A percentile compares a stretch with the other conserved stretches of the same genome.
These are phyloP conservation scores for Eumeta japonica DNA, from an alignment of 1,140 invertebrate genomes.

Conservation along the genomic window DNA sequence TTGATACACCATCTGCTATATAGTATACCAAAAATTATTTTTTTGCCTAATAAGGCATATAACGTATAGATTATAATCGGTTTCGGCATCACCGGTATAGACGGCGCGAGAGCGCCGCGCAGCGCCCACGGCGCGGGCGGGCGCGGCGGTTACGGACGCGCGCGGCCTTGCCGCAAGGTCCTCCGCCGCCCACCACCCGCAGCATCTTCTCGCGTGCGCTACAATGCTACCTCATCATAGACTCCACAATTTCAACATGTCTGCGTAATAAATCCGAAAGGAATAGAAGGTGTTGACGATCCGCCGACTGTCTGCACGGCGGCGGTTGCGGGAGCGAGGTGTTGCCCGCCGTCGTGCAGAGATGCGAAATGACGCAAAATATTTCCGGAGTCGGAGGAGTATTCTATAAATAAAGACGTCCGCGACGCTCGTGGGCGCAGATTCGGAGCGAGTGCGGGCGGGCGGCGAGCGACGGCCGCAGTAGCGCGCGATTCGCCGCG, in stretches of 20 bases:
- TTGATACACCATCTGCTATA: too few species aligned
- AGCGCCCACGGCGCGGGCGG: too few species aligned
- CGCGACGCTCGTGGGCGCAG: slow-evolving; percentile 49
- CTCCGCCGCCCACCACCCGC: slow-evolving; percentile 41
- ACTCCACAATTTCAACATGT: too few species aligned
- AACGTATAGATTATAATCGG: background rate
- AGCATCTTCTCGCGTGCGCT: background rate
- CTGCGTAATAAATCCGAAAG: too few species aligned
- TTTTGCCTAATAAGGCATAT: slow-evolving; percentile 24
- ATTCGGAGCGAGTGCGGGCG: slow-evolving; percentile 39
- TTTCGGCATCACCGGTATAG: slow-evolving; percentile 34
- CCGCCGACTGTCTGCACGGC: too few species aligned
- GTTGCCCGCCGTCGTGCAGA: slow-evolving; percentile 27
- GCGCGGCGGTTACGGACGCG: slow-evolving; percentile 26
- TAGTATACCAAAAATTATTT: slow-evolving; percentile 5
- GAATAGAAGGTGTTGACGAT: too few species aligned
- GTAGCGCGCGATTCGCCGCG: slow-evolving; percentile 51
- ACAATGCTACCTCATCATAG: too few species aligned
- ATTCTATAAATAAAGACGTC: slow-evolving; percentile 54
- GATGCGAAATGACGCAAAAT: slow-evolving; percentile 55
- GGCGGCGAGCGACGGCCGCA: slow-evolving; percentile 24
- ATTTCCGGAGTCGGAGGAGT: slow-evolving; percentile 55
- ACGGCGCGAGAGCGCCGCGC: background rate
- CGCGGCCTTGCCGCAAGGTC: slow-evolving; percentile 48
- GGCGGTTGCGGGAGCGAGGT: too few species aligned